Conservation (phyloP, 2,797 vertebrate species). For the Calcarius lapponicus region DNA sequence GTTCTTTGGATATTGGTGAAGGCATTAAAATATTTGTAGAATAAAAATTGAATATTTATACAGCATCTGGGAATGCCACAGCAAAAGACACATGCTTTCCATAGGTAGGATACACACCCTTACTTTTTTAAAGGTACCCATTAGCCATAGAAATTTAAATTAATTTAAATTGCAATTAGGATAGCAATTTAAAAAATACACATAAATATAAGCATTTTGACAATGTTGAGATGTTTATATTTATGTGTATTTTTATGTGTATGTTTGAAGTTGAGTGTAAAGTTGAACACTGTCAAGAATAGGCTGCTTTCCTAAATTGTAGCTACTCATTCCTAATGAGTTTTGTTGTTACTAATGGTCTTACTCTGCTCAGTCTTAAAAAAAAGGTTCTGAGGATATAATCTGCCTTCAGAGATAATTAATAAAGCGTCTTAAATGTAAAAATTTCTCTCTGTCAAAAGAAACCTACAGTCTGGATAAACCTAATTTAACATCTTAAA, state of each 20-base stretch:
- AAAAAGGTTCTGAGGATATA: background rate
- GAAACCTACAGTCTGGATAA: background rate
- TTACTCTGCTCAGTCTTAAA: background rate
- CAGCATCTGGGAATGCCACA: background rate
- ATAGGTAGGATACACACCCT: background rate
- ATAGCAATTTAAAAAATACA: background rate
- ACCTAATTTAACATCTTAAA: background rate
- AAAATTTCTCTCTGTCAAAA: background rate
- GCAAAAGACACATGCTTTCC: background rate
- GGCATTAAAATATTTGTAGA: background rate
- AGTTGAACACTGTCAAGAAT: background rate
- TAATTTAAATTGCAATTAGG: background rate
- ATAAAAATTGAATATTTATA: background rate
- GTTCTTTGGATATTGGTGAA: background rate
- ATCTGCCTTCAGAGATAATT: background rate
- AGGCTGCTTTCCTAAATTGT: background rate
- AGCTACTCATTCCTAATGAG: background rate
- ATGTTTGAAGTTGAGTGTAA: background rate
- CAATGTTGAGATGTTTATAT: background rate
- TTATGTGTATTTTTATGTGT: no score
- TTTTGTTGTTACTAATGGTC: background rate
- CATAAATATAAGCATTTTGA: background rate
- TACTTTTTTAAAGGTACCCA: background rate
- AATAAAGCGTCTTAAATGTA: background rate
- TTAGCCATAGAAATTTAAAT: background rate